Base-by-base conservation (phyloP, 2,888 invertebrate species). In the Drosophila anomelani region DNA sequence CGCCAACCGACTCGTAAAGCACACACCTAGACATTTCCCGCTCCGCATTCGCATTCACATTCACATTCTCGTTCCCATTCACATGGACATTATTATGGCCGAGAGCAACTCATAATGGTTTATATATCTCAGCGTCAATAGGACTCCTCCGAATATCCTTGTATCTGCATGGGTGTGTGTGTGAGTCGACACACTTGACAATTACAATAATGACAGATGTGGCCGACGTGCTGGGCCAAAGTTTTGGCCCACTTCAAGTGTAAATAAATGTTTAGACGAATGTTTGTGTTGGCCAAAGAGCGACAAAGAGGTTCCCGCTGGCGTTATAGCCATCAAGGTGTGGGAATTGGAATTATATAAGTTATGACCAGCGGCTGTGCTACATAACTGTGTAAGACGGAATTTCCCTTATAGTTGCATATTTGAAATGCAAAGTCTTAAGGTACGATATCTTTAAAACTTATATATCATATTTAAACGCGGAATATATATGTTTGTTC, bases 121-220 rank as follows among this genome's bases (percentile, higher is more conserved):
- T 73, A 73, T 73, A 58, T 73, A 57, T 75, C 59, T 56, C 53
- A n/a, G 59, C 69, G 75, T 75, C 57, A 53, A 74, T 73, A 75
- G 68, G 59, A 57, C 51, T 29, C 53, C 64, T 26, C 66, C 44
- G 56, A 63, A 63, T 34, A 51, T 51, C 51, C 51, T 34, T 9
- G 51, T 34, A 15, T 47, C 47, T 29, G 26, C 46, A 47, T n/a
- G 49, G 49, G 32, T 51, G 49, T 34, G 26, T 39, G 56, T 75
- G 53, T 57, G 34, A 34, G 46, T 46, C 36, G 39, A 36, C 61
- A 39, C 70, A 73, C 70, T 70, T 73, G 69, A 77, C 79, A 80
- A 81, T 87, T 77, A 79, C 88, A 78, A 88, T 88, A 85, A 88
- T 79, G 79, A 88, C 85, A 89, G 77, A 88, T 86, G 88, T 69